Evolutionary conservation across 2,113 vertebrate species (phyloP).

Genomic region (Menura novaehollandiae): DNA sequence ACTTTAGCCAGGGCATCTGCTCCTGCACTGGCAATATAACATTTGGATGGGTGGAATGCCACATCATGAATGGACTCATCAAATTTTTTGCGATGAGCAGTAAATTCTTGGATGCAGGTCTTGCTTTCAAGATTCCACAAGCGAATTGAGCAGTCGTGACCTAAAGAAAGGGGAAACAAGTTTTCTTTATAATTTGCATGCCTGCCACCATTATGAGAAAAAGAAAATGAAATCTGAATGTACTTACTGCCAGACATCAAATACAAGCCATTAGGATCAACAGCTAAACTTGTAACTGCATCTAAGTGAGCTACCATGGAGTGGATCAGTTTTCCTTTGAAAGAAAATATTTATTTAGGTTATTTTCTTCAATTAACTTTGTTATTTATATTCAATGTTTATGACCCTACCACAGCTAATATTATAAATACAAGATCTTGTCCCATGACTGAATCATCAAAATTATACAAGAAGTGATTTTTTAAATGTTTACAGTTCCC

Average conservation of each 20-base stretch:
- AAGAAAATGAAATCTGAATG: not conserved
- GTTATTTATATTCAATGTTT: not conserved
- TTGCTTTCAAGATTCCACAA: conserved; percentile 99
- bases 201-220: not conserved
- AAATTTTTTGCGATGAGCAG: conserved; percentile 97
- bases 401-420: not conserved
- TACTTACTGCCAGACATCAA: conserved; percentile 99
- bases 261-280: conserved; percentile 97
- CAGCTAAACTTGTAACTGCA: conserved; percentile 96
- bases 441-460: not conserved
- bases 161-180: conserved; percentile 65
- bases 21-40: conserved; percentile 97
- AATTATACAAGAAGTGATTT: not conserved
- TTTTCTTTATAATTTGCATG: not conserved
- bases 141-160: conserved; percentile 98
- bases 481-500: not conserved
- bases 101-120: conserved; percentile 99
- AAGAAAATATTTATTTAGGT: conserved; percentile 39
- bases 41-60: conserved; percentile 97
- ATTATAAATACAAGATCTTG: not conserved
- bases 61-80: conserved; percentile 98
- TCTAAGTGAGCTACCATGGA: conserved; percentile 99
- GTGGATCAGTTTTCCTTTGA: conserved; percentile 90
- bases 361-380: conserved; percentile 11
- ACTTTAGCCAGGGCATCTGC: conserved; percentile 98